Percentiles rank a stretch among this genome's conserved stretches.
Evolutionary conservation across 37 sponge, comb jelly and placozoan genomes (phyloP).

Genomic region (Halisarca cf. caerulea): DNA sequence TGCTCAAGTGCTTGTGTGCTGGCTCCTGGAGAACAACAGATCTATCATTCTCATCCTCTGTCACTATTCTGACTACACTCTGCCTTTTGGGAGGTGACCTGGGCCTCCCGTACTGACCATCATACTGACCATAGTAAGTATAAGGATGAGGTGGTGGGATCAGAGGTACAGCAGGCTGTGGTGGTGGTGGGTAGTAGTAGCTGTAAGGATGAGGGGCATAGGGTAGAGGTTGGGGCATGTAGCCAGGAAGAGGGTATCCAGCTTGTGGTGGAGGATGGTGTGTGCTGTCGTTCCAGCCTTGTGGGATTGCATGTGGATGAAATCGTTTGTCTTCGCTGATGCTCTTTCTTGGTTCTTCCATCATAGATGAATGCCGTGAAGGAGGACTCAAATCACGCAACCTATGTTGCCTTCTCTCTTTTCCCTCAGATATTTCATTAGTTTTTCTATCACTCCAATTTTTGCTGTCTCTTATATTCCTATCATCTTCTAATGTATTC

Average conservation of each 20-base stretch:
- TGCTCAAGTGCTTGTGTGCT: neutral
- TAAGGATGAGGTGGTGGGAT: slow-evolving; percentile 11
- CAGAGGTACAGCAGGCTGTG: neutral
- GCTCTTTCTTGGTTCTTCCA: neutral
- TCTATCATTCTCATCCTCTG: neutral
- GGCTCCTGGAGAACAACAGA: neutral
- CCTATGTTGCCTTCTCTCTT: neutral
- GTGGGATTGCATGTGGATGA: neutral
- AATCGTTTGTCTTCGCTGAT: no score
- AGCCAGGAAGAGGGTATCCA: neutral
- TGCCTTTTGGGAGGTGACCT: neutral
- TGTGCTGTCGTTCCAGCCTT: neutral
- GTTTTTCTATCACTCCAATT: no score
- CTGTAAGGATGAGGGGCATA: neutral
- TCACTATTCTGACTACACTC: neutral
- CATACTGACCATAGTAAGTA: slow-evolving; percentile 13
- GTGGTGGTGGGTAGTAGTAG: slow-evolving; percentile 40
- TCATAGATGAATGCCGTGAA: neutral
- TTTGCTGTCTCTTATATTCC: no score
- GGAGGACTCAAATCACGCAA: neutral
- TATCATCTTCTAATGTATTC: neutral
- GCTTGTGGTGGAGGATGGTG: neutral
- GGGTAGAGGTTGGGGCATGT: neutral
- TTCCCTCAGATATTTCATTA: neutral
- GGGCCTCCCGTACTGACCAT: neutral